Conservation (phyloP, 2,888 invertebrate genomes). For the Dryocosmus kuriphilus region DNA sequence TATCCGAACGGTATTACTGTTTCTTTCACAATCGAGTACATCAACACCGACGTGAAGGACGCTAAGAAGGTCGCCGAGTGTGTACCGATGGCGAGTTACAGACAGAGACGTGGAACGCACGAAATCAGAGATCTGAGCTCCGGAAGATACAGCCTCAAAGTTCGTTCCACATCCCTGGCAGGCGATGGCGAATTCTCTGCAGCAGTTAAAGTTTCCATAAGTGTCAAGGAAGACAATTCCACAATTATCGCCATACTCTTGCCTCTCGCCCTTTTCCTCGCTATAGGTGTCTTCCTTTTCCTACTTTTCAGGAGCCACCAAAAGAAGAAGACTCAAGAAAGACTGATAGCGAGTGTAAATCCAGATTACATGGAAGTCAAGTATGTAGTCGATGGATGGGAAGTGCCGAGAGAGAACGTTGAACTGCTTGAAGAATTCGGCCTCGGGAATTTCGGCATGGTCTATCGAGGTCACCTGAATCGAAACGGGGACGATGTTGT, state of each 20-base stretch:
- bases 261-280: conserved; percentile 57
- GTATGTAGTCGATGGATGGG: conserved; percentile 86
- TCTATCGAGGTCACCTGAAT: conserved; percentile 92
- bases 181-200: conserved; percentile 78
- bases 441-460: conserved; percentile 97
- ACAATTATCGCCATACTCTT: conserved; percentile 54
- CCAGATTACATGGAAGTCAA: conserved; percentile 82
- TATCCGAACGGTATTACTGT: conserved; percentile 84
- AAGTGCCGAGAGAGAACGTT: conserved; percentile 82
- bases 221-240: conserved; percentile 55
- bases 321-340: conserved; percentile 72
- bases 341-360: conserved; percentile 81
- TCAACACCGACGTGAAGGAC: conserved; percentile 72
- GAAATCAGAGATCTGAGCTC: conserved; percentile 76
- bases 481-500: conserved; percentile 84
- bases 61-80: conserved; percentile 78
- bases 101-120: conserved; percentile 63
- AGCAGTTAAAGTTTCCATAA: conserved; percentile 60
- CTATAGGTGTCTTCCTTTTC: conserved; percentile 58
- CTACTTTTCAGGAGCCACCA: conserved; percentile 68
- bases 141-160: conserved; percentile 81
- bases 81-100: conserved; percentile 74
- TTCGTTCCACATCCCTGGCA: conserved; percentile 82
- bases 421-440: conserved; percentile 89
- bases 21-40: conserved; percentile 82